Conservation (phyloP, 2,888 invertebrate genomes). For the Protonemura montana region DNA sequence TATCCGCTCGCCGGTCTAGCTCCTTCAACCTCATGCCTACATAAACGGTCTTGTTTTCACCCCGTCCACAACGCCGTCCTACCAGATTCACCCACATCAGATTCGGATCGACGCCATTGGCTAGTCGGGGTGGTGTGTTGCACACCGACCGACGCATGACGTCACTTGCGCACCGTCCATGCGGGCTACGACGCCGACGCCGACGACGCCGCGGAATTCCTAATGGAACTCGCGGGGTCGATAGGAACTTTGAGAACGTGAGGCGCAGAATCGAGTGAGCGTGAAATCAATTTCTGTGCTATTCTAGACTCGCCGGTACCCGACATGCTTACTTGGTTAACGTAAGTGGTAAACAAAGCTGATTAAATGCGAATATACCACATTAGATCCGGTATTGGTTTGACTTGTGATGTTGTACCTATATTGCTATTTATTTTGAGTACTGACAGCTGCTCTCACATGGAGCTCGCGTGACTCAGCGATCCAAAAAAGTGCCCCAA, state of each 20-base stretch:
- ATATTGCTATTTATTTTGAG: too few relatives aligned
- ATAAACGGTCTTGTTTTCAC: not conserved
- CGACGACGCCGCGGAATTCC: not conserved
- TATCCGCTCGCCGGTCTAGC: not conserved
- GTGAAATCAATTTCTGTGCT: not conserved
- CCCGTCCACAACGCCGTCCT: slow-evolving; percentile 13
- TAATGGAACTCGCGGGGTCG: not conserved
- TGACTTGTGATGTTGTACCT: too few relatives aligned
- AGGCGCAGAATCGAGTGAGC: slow-evolving; percentile 14
- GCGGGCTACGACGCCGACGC: not conserved
- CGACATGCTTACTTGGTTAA: not conserved
- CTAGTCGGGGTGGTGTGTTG: slow-evolving; percentile 35
- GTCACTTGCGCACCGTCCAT: slow-evolving; percentile 15
- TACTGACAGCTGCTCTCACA: too few relatives aligned
- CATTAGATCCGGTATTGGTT: not conserved
- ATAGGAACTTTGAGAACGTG: not conserved
- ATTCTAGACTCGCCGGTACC: not conserved
- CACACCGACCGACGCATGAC: slow-evolving; percentile 15
- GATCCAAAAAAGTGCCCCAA: too few relatives aligned
- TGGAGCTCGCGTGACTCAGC: too few relatives aligned
- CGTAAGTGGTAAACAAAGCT: not conserved
- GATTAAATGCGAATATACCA: not conserved
- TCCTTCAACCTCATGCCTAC: not conserved
- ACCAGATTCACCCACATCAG: slow-evolving; percentile 8
- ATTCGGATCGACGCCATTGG: not conserved